Percentiles rank a stretch among this genome's conserved stretches.
Conservation (phyloP, 2,797 vertebrate genomes). For the Pangasius larnaudii region DNA sequence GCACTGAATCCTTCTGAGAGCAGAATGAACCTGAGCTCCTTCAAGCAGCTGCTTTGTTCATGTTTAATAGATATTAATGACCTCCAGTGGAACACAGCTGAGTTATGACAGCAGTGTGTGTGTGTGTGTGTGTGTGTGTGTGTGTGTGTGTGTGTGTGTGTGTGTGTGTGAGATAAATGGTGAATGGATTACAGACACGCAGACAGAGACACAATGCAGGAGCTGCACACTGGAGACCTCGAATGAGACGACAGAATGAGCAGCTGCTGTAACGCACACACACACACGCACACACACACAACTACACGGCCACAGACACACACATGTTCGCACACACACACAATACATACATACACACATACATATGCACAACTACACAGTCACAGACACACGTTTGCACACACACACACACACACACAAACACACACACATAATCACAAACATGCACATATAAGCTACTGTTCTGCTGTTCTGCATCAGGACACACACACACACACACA, state of each 20-base stretch:
- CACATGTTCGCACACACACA: no score
- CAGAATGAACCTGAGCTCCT: not conserved
- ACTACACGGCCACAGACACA: not conserved
- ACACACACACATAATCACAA: constrained; percentile 1
- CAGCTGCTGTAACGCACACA: constrained; percentile 52
- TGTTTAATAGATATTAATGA: constrained; percentile 9
- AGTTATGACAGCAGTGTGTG: constrained; percentile 2
- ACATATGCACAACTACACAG: not conserved
- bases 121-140: constrained; percentile 18
- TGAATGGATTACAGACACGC: constrained; percentile 38
- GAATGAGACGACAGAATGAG: constrained; percentile 41
- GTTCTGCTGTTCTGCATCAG: not conserved
- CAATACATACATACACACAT: not conserved
- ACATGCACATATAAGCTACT: not conserved
- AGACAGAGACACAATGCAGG: constrained; percentile 46
- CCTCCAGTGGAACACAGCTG: not conserved
- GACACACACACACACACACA: constrained; percentile 24
- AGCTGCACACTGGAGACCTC: constrained; percentile 23
- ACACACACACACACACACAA: not conserved
- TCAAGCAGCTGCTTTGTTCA: not conserved
- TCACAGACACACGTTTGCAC: not conserved
- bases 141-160: constrained; percentile 31
- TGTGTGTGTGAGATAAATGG: constrained; percentile 28
- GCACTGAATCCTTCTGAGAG: not conserved
- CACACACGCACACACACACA: constrained; percentile 27